A percentile compares a stretch with the other conserved stretches of the same genome.
Conservation (phyloP, 2,113 vertebrate species). For the Parus major region DNA sequence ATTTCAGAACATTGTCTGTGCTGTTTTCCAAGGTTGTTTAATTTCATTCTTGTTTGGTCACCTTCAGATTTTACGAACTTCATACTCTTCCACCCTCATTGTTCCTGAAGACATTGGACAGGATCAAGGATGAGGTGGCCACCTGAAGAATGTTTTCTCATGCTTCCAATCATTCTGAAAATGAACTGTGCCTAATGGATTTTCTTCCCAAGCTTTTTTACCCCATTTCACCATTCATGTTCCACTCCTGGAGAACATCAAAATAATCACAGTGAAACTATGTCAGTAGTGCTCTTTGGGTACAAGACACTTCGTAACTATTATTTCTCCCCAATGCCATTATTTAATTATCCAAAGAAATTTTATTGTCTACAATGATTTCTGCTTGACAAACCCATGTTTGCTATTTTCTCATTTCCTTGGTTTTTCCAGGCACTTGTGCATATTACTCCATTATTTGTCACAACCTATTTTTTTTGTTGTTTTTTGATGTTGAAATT, state of each 20-base stretch:
- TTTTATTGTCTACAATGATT: neutral
- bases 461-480: too few species aligned
- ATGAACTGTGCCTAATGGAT: neutral
- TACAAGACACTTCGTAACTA: neutral
- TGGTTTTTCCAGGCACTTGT: neutral
- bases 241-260: neutral
- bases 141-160: neutral
- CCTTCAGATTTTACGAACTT: neutral
- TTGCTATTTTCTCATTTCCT: neutral
- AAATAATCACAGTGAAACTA: neutral
- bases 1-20: neutral
- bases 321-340: neutral
- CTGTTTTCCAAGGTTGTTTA: neutral
- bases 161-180: neutral
- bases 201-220: neutral
- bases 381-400: neutral
- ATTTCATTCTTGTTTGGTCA: neutral
- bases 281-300: neutral
- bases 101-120: neutral
- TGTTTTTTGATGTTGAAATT: neutral
- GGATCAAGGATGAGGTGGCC: neutral
- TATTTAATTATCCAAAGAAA: neutral
- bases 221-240: neutral
- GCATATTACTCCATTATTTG: neutral
- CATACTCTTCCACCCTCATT: neutral